These are phyloP conservation scores for Cremastinae sp. DNA, from an alignment of 2,888 invertebrate species.

Conservation along the genomic window DNA sequence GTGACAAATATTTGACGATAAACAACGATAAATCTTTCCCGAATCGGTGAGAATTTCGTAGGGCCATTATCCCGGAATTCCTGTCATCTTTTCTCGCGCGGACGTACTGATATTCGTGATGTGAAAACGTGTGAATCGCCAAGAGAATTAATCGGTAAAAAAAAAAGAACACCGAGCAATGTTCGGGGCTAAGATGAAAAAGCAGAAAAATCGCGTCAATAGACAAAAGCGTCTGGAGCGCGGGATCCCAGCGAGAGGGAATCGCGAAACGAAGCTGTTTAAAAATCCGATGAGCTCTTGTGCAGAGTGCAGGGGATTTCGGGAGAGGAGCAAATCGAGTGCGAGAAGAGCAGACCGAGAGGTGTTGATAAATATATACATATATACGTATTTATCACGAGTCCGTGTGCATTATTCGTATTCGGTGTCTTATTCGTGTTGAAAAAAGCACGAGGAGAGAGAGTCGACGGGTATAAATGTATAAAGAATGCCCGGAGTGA, in stretches of 20 bases:
- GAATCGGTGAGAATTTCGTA: background rate
- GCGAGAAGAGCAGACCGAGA: slow-evolving; percentile 61
- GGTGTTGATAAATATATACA: slow-evolving; percentile 30
- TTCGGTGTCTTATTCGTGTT: slow-evolving; percentile 9
- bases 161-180: background rate
- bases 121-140: slow-evolving; percentile 32
- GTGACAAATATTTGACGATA: slow-evolving; percentile 36
- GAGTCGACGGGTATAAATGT: slow-evolving; percentile 32
- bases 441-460: slow-evolving; percentile 37
- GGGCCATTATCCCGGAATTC: background rate
- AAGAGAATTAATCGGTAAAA: slow-evolving; percentile 12
- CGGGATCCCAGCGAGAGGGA: too few species aligned
- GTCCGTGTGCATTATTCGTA: slow-evolving; percentile 2
- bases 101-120: slow-evolving; percentile 28
- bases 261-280: slow-evolving; percentile 22
- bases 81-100: background rate
- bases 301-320: slow-evolving; percentile 24
- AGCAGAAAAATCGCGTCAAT: too few species aligned
- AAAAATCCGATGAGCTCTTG: slow-evolving; percentile 48
- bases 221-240: too few species aligned
- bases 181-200: too few species aligned
- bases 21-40: slow-evolving; percentile 36
- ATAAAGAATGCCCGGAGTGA: slow-evolving; percentile 62
- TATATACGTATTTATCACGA: too few species aligned
- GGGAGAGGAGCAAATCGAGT: slow-evolving; percentile 66